Evolutionary conservation across 2,888 invertebrate species (phyloP).

Genomic region (Drosophila paramelanica): DNA sequence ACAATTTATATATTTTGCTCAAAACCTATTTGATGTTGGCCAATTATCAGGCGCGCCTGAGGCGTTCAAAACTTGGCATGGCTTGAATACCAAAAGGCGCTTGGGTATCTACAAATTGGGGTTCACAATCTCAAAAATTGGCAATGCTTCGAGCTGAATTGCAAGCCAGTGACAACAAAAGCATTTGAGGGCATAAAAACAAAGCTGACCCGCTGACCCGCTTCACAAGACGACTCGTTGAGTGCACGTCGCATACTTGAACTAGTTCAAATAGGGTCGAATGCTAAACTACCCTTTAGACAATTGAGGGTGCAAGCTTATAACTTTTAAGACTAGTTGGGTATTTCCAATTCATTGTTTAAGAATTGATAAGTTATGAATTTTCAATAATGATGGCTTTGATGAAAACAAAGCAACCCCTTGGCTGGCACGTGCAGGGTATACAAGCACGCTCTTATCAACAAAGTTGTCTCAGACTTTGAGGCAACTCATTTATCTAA

Average conservation of each 20-base stretch:
- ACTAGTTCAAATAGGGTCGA: not conserved
- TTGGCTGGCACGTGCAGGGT: not conserved
- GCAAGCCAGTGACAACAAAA: constrained; percentile 15
- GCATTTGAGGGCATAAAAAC: constrained; percentile 22
- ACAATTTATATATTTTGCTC: constrained; percentile 4
- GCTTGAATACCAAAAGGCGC: constrained; percentile 7
- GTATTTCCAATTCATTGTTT: no score
- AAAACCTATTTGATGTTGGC: constrained; percentile 23
- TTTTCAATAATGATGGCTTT: no score
- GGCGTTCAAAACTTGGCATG: constrained; percentile 23
- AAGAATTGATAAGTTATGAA: no score
- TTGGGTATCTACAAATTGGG: constrained; percentile 33
- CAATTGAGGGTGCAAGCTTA: not conserved
- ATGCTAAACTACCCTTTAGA: constrained; percentile 2
- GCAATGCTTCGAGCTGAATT: constrained; percentile 21
- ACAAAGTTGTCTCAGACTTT: constrained; percentile 21
- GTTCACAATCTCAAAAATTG: constrained; percentile 31
- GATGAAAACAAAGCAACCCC: not conserved
- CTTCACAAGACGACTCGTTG: constrained; percentile 18
- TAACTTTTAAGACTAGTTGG: no score
- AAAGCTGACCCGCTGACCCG: constrained; percentile 46
- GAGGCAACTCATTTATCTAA: constrained; percentile 16
- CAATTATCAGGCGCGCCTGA: constrained; percentile 16
- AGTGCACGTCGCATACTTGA: constrained; percentile 6
- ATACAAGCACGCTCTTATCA: constrained; percentile 16